Conservation (phyloP, 2,113 vertebrate species). For the Antechinus flavipes region DNA sequence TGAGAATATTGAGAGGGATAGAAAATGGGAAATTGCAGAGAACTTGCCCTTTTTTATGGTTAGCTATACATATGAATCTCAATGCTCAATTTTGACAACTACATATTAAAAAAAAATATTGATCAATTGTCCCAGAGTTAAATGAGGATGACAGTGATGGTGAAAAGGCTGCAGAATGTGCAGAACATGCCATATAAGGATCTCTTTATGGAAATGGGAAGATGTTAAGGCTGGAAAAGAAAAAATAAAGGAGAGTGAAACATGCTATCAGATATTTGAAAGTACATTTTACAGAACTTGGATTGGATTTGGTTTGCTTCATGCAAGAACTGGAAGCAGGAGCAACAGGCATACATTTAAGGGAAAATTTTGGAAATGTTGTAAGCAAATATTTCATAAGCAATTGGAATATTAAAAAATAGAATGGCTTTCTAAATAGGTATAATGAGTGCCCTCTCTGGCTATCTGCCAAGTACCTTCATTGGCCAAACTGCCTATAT, state of each 20-base stretch:
- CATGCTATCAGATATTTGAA: neutral
- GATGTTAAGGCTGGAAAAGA: neutral
- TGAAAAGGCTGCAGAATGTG: neutral
- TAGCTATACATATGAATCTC: neutral
- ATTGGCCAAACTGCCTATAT: no score
- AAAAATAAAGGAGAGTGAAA: neutral
- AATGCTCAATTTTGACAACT: neutral
- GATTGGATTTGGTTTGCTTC: neutral
- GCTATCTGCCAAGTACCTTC: no score
- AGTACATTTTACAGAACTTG: neutral
- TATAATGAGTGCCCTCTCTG: no score
- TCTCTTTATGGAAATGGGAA: neutral
- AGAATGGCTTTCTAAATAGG: no score
- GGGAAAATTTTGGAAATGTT: neutral
- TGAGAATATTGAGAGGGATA: neutral
- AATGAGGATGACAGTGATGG: neutral
- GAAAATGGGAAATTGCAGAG: neutral
- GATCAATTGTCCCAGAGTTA: neutral
- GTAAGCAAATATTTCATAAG: neutral
- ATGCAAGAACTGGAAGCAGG: neutral
- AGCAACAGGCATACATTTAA: neutral
- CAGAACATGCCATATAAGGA: neutral
- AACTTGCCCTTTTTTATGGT: neutral
- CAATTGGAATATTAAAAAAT: neutral
- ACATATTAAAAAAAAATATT: neutral